Percentiles rank a stretch among this genome's conserved stretches.
Evolutionary conservation across 2,113 vertebrate genomes (phyloP).

Genomic region (Pyrgilauda ruficollis): DNA sequence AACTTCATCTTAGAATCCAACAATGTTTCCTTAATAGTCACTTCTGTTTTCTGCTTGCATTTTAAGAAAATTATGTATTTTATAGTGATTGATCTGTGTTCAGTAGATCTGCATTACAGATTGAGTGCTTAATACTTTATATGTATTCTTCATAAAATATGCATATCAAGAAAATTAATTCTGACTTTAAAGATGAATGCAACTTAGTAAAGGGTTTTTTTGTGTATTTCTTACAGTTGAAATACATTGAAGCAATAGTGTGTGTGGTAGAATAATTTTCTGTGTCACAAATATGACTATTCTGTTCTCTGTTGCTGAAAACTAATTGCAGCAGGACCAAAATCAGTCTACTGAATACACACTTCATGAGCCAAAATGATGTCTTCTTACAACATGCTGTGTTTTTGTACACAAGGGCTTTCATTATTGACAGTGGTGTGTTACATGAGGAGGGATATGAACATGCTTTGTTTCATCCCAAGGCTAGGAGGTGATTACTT

Average conservation of each 20-base stretch:
- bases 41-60: neutral
- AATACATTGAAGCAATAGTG: neutral
- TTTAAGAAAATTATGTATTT: neutral
- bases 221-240: neutral
- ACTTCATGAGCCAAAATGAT: neutral
- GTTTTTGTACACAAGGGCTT: neutral
- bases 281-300: rapidly evolving
- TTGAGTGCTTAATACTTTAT: neutral
- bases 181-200: neutral
- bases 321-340: neutral
- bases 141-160: neutral
- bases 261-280: neutral
- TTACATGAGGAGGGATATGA: neutral
- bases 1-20: neutral
- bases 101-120: neutral
- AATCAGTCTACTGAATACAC: neutral
- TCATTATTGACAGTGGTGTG: neutral
- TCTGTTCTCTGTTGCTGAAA: neutral
- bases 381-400: neutral
- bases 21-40: neutral
- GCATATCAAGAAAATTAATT: neutral
- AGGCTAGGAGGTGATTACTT: neutral
- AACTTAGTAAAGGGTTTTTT: neutral
- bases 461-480: neutral
- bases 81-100: neutral